A percentile compares a stretch with the other conserved stretches of the same genome.
Evolutionary conservation across 2,797 vertebrate species (phyloP).

Genomic region (Mormyrops boulengeri): DNA sequence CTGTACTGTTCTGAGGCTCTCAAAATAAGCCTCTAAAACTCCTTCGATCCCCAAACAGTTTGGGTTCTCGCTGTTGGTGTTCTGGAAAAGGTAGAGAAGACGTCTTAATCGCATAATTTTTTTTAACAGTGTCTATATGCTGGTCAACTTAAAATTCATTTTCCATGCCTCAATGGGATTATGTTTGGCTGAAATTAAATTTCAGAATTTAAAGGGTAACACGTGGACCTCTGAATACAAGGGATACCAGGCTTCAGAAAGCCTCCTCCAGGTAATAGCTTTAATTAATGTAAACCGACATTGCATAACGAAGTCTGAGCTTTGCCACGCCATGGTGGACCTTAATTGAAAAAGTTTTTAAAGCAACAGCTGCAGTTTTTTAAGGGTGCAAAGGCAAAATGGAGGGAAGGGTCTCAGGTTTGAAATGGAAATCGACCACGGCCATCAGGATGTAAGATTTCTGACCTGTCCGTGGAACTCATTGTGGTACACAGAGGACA

Average conservation of each 20-base stretch:
- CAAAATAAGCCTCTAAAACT: constrained; percentile 80
- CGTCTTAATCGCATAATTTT: neutral
- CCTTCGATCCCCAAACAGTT: constrained; percentile 81
- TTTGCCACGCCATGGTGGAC: constrained; percentile 43
- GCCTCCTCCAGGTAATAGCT: neutral
- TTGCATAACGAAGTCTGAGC: constrained; percentile 33
- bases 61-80: constrained; percentile 73
- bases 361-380: constrained; percentile 6
- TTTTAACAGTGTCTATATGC: neutral
- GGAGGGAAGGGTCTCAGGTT: constrained; percentile 26
- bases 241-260: neutral
- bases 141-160: neutral
- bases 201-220: neutral
- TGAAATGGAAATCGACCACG: neutral
- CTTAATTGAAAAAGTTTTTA: constrained; percentile 45
- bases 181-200: neutral
- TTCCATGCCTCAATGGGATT: neutral
- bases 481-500: neutral
- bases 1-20: constrained; percentile 80
- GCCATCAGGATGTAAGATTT: neutral
- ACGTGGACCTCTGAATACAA: neutral
- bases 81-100: constrained; percentile 50
- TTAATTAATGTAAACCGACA: constrained; percentile 40
- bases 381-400: constrained; percentile 29
- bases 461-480: neutral